Percentiles rank a stretch among this genome's conserved stretches.
Evolutionary conservation across 2,888 invertebrate genomes (phyloP).

Genomic region (Andrena dorsata): DNA sequence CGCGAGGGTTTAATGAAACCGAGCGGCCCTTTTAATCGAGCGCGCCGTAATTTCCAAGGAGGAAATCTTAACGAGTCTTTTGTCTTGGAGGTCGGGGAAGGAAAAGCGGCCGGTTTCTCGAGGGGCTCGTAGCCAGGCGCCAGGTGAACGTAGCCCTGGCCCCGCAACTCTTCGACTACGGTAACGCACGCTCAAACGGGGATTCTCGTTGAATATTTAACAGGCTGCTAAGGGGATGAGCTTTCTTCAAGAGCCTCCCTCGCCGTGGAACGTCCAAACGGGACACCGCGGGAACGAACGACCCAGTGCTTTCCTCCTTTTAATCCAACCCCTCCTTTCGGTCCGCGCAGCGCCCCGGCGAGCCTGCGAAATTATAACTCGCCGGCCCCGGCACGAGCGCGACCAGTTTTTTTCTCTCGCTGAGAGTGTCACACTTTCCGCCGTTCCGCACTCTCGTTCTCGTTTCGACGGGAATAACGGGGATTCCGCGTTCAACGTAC

Average conservation of each 20-base stretch:
- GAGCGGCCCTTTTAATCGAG: slow-evolving; percentile 43
- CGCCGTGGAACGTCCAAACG: slow-evolving; percentile 41
- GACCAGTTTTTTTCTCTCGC: slow-evolving; percentile 15
- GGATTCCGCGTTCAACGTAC: not conserved
- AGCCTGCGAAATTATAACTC: slow-evolving; percentile 48
- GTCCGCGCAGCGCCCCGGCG: not conserved
- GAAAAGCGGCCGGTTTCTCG: slow-evolving; percentile 40
- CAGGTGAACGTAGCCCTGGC: slow-evolving; percentile 40
- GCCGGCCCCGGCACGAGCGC: slow-evolving; percentile 17
- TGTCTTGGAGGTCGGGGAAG: slow-evolving; percentile 40
- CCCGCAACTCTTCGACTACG: slow-evolving; percentile 54
- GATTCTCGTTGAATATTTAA: slow-evolving; percentile 74
- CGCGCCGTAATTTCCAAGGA: slow-evolving; percentile 49
- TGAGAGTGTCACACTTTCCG: slow-evolving; percentile 49
- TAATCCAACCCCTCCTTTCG: slow-evolving; percentile 22
- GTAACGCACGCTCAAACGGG: slow-evolving; percentile 67
- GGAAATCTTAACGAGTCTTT: slow-evolving; percentile 65
- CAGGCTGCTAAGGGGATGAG: slow-evolving; percentile 69
- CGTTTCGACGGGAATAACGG: slow-evolving; percentile 35
- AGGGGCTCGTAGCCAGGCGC: slow-evolving; percentile 33
- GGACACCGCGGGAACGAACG: slow-evolving; percentile 43
- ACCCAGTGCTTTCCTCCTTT: slow-evolving; percentile 37
- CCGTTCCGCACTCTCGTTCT: slow-evolving; percentile 41
- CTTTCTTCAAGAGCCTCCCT: slow-evolving; percentile 58
- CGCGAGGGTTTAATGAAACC: slow-evolving; percentile 46